A percentile compares a stretch with the other conserved stretches of the same genome.
These are phyloP conservation scores for Drosophila ohnishii DNA, from an alignment of 1,140 invertebrate species.

Conservation along the genomic window DNA sequence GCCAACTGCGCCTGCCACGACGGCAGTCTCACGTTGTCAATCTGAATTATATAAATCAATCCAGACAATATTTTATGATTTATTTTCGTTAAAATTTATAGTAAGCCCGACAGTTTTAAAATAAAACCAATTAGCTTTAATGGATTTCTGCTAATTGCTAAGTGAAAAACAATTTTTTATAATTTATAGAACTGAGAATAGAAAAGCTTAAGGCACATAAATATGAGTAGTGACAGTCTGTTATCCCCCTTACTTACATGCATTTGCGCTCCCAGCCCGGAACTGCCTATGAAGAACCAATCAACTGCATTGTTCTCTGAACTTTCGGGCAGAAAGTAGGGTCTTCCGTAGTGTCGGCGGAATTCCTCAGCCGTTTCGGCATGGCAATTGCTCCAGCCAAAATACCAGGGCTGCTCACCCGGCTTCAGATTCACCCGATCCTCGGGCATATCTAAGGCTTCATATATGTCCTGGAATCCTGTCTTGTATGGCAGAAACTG, in stretches of 20 bases:
- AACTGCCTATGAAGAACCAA: constrained; percentile 98
- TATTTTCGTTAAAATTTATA: background rate
- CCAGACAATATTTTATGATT: background rate
- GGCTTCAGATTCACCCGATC: constrained; percentile 86
- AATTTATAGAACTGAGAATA: background rate
- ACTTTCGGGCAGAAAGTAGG: constrained; percentile 93
- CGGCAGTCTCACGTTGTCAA: constrained; percentile 94
- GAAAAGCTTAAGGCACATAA: background rate
- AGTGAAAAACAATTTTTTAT: background rate
- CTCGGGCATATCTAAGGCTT: constrained; percentile 91
- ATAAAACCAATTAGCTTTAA: background rate
- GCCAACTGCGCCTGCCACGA: constrained; percentile 97
- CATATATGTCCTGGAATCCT: constrained; percentile 87
- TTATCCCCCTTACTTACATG: constrained; percentile 87
- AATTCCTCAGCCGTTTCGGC: constrained; percentile 89
- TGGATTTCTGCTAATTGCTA: background rate
- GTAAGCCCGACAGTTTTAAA: background rate
- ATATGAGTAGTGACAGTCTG: too few relatives aligned
- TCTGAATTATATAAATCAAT: constrained; percentile 84
- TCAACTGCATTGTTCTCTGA: constrained; percentile 94
- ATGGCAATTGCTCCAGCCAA: constrained; percentile 97
- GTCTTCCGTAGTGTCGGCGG: constrained; percentile 90
- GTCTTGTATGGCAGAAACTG: constrained; percentile 97
- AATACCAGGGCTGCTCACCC: constrained; percentile 90
- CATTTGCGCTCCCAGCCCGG: constrained; percentile 96